A percentile compares a stretch with the other conserved stretches of the same genome.
phyloP scores from a whole-genome alignment of 2,888 invertebrate species.

The Ectemnius lituratus region DNA sequence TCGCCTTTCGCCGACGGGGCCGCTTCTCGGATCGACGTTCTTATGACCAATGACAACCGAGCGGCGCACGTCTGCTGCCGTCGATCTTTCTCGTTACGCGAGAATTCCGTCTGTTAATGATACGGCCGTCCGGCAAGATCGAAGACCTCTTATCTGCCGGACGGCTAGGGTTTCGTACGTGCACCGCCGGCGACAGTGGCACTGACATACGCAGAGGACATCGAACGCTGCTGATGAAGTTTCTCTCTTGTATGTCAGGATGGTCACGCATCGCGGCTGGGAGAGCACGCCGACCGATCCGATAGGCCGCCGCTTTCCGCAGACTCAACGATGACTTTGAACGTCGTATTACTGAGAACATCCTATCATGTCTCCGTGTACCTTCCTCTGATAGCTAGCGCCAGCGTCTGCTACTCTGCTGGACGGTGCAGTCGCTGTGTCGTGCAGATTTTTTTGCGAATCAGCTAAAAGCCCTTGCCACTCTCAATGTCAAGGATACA shows the following conservation, averaged over 20 bases:
- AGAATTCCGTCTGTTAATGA: slow-evolving; percentile 35
- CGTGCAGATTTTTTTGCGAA: neutral
- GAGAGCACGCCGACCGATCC: neutral
- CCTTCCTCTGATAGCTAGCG: neutral
- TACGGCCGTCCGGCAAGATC: slow-evolving; percentile 39
- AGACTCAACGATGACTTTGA: slow-evolving; percentile 2
- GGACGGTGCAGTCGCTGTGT: neutral
- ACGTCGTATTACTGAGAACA: slow-evolving; percentile 7
- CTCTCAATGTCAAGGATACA: slow-evolving; percentile 7
- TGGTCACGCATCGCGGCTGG: neutral
- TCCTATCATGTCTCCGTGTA: neutral
- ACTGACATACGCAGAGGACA: slow-evolving; percentile 8
- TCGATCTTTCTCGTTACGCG: slow-evolving; percentile 38
- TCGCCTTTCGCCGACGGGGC: slow-evolving; percentile 57
- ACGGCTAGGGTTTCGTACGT: slow-evolving; percentile 36
- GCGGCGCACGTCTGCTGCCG: slow-evolving; percentile 11
- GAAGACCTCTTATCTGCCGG: slow-evolving; percentile 57
- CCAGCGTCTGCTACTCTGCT: neutral
- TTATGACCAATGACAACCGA: slow-evolving; percentile 24
- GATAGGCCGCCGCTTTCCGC: neutral
- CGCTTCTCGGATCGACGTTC: slow-evolving; percentile 37
- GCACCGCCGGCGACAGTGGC: slow-evolving; percentile 1
- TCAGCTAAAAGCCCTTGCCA: slow-evolving; percentile 1
- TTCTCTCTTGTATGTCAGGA: too few species aligned
- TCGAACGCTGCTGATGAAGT: slow-evolving; percentile 13